Evolutionary conservation across 2,797 vertebrate species (phyloP).

Genomic region (Saxicola maurus): DNA sequence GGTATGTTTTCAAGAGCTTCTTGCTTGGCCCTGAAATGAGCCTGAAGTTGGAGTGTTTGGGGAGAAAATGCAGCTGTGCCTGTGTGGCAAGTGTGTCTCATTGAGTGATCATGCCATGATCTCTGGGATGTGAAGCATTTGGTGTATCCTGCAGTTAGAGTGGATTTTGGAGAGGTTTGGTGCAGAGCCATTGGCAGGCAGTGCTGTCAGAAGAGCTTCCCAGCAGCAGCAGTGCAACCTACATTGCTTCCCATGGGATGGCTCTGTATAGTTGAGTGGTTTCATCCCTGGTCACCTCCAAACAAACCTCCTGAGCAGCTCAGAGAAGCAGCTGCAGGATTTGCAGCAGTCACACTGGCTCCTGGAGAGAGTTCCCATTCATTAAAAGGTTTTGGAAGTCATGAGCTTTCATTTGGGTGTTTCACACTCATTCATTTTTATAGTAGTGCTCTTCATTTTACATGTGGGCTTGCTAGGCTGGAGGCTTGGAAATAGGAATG

Average conservation of each 20-base stretch:
- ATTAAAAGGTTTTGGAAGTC: not conserved
- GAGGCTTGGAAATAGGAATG: not conserved
- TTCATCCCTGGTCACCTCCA: not conserved
- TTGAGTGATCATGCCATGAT: not conserved
- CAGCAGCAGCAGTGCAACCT: rapidly evolving
- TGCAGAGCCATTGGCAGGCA: not conserved
- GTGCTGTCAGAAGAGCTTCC: not conserved
- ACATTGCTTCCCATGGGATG: not conserved
- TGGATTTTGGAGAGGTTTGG: not conserved
- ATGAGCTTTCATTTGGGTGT: not conserved
- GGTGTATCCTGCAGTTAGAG: not conserved
- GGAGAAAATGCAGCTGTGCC: not conserved
- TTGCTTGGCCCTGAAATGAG: not conserved
- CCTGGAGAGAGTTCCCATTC: not conserved
- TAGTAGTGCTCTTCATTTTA: not conserved
- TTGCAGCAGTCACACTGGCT: not conserved
- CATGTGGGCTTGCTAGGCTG: not conserved
- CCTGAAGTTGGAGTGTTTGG: not conserved
- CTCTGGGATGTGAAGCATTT: not conserved
- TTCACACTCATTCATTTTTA: not conserved
- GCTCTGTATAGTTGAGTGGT: not conserved
- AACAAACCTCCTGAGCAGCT: not conserved
- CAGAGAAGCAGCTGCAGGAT: not conserved
- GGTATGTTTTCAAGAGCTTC: conserved; percentile 71
- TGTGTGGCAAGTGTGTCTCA: not conserved